Evolutionary conservation across 2,113 vertebrate genomes (phyloP).

Genomic region (Dendropsophus ebraccatus): DNA sequence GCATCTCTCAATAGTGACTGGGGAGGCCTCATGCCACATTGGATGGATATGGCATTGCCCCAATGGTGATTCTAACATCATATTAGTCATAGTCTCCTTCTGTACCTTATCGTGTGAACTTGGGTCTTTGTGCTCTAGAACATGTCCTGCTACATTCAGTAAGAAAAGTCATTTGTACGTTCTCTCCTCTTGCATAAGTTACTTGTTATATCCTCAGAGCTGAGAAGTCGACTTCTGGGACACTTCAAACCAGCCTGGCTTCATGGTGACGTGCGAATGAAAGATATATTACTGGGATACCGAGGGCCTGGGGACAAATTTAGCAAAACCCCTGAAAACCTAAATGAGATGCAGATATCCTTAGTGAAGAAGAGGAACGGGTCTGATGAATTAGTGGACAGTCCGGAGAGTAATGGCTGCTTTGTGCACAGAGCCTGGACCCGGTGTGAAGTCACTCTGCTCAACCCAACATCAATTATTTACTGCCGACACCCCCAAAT

Average conservation of each 20-base stretch:
- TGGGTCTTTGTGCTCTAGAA: not conserved
- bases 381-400: not conserved
- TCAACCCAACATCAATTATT: not conserved
- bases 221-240: not conserved
- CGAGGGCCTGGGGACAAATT: conserved; percentile 76
- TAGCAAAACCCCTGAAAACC: conserved; percentile 70
- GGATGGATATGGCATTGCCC: no score
- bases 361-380: not conserved
- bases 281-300: conserved; percentile 79
- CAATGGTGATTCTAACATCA: no score
- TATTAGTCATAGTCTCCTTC: not conserved
- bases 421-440: not conserved
- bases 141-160: not conserved
- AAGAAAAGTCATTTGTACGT: not conserved
- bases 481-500: not conserved
- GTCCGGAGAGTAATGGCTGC: not conserved
- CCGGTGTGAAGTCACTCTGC: not conserved
- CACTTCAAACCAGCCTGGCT: not conserved
- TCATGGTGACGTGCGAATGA: conserved; percentile 72
- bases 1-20: no score
- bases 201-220: conserved; percentile 6
- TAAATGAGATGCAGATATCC: conserved; percentile 75
- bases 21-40: no score
- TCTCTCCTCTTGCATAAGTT: conserved; percentile 28
- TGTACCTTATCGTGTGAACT: not conserved